A percentile compares a stretch with the other conserved stretches of the same genome.
phyloP scores from a whole-genome alignment of 2,888 invertebrate genomes.

The Pandemis heparana region DNA sequence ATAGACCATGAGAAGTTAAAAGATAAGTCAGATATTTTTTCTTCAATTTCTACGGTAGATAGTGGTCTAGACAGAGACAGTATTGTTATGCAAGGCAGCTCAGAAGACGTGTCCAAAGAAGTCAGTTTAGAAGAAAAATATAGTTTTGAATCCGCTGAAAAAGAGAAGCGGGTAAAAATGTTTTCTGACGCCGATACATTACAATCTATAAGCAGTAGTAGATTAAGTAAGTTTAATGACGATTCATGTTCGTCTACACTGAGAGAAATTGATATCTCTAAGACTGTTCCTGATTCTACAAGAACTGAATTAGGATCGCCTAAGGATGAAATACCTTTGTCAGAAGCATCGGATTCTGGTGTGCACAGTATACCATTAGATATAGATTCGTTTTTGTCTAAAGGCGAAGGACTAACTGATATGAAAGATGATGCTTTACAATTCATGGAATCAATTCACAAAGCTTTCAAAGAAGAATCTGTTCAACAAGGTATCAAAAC shows the following conservation, averaged over 20 bases:
- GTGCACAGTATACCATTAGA: conserved; percentile 66
- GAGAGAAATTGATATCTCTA: conserved; percentile 50
- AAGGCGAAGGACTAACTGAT: conserved; percentile 45
- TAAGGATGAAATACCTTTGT: conserved; percentile 60
- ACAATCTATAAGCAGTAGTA: conserved; percentile 53
- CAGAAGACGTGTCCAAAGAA: conserved; percentile 78
- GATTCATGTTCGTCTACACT: conserved; percentile 51
- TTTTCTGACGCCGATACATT: conserved; percentile 49
- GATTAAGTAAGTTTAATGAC: conserved; percentile 48
- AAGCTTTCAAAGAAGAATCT: conserved; percentile 71
- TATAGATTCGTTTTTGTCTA: conserved; percentile 47
- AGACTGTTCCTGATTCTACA: conserved; percentile 40
- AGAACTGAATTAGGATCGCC: conserved; percentile 51
- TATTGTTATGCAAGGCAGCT: conserved; percentile 64
- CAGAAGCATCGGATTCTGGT: conserved; percentile 67
- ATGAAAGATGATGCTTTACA: conserved; percentile 60
- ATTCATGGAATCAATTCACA: conserved; percentile 72
- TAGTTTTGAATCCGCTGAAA: conserved; percentile 74
- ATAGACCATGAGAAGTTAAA: conserved; percentile 31
- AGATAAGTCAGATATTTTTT: conserved; percentile 50
- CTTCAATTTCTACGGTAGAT: conserved; percentile 57
- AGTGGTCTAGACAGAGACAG: conserved; percentile 61
- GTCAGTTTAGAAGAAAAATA: conserved; percentile 78
- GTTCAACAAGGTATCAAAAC: conserved; percentile 80
- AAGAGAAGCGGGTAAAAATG: conserved; percentile 52